phyloP scores from a whole-genome alignment of 2,888 invertebrate genomes.

The Alloplasta piceator region DNA sequence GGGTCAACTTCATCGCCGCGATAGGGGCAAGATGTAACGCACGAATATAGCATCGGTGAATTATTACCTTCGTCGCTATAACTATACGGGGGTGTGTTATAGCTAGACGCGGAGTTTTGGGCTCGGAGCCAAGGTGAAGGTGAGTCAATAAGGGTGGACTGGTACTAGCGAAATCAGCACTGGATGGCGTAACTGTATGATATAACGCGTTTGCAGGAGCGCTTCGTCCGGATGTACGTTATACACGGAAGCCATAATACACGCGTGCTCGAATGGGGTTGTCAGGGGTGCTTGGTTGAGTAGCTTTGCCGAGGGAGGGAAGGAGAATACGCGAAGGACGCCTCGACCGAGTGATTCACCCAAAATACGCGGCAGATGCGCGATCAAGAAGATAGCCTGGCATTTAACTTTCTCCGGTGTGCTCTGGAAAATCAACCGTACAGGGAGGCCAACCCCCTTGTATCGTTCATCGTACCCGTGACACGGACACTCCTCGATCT shows the following conservation, averaged over 20 bases:
- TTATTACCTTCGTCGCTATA: conserved; percentile 14
- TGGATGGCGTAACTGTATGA: conserved; percentile 74
- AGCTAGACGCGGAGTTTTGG: conserved; percentile 11
- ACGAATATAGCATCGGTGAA: background rate
- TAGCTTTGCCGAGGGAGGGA: conserved; percentile 7
- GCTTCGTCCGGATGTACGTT: conserved; percentile 25
- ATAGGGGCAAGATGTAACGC: no score
- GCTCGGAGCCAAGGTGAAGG: conserved; percentile 61
- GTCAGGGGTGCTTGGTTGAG: conserved; percentile 46
- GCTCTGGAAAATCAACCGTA: conserved; percentile 53
- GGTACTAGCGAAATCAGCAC: conserved; percentile 61
- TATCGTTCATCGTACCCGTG: conserved; percentile 38
- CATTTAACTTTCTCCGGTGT: conserved; percentile 69
- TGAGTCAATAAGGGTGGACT: conserved; percentile 78
- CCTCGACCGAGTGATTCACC: conserved; percentile 80
- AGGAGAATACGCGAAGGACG: conserved; percentile 44
- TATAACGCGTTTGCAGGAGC: conserved; percentile 74
- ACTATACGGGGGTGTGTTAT: background rate
- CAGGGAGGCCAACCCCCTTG: conserved; percentile 6
- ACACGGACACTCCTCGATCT: conserved; percentile 5
- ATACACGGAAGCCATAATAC: conserved; percentile 77
- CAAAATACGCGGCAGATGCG: conserved; percentile 81
- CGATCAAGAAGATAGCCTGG: conserved; percentile 80
- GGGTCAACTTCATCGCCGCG: no score
- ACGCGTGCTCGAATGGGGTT: conserved; percentile 70